Base-by-base conservation (phyloP, 2,888 invertebrate species). In the Cosmorhoe ocellata region DNA sequence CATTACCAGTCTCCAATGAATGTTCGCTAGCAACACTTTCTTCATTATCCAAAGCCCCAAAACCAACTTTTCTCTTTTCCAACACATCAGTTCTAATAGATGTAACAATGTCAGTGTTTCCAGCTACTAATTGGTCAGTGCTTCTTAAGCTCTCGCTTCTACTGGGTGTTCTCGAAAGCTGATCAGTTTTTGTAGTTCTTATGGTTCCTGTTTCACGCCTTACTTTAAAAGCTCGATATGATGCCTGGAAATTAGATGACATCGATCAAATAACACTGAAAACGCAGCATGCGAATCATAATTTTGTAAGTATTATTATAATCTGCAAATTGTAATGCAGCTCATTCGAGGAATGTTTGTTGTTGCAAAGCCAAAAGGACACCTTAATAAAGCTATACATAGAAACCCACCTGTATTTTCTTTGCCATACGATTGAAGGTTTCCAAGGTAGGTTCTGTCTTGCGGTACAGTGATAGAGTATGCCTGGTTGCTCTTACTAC, bases 401-500 rank as follows among this genome's bases (percentile, higher is more conserved):
- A n/a, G n/a, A n/a, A 28, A 28, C n/a, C 3, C 3, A 47, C 47
- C 47, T 47, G 47, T 28, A 47, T 47, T 28, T 30, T 47, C 9
- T 7, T 14, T 10, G 47, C 47, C 47, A 47, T 47, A 6, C 18
- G 12, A 6, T 40, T 26, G 22, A 22, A 47, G 0, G 34, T 40
- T 34, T 30, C 34, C 7, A 3, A 2, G 9, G 40, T 28, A 8
- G 47, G 47, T 22, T 34, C 9, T 0, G 34, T 28, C 13, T 40
- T 47, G 12, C 28, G 11, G 28, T 47, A 47, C 12, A 47, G n/a
- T 4, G 2, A n/a, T n/a, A 47, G 28, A 9, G 47, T 47, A 13
- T 40, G 14, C 22, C 8, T 40, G 34, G 13, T 33, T 1, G 47
- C 47, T 12, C 3, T 34, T 22, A 7, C 9, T 7, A 27, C 3